Evolutionary conservation across 2,888 invertebrate genomes (phyloP).

Genomic region (Amphipyra berbera): DNA sequence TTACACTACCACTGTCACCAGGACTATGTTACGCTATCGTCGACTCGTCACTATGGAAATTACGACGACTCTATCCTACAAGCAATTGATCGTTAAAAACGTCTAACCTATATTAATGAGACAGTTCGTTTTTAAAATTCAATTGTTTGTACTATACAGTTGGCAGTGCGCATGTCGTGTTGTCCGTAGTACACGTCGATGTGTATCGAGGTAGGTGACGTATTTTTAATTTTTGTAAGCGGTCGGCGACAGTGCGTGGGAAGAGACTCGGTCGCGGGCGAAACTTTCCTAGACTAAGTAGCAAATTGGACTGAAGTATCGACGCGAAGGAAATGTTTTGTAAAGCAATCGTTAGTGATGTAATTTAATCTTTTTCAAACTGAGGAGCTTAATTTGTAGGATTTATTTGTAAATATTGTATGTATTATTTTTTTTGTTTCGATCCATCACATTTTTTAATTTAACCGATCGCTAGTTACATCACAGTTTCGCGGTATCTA

Average conservation of each 20-base stretch:
- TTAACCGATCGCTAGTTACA: slow-evolving; percentile 63
- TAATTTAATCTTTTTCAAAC: slow-evolving; percentile 79
- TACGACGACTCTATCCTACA: too few species aligned
- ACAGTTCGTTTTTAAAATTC: background rate
- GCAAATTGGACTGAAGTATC: slow-evolving; percentile 69
- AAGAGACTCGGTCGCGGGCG: slow-evolving; percentile 44
- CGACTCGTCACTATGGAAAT: too few species aligned
- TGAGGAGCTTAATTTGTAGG: slow-evolving; percentile 86
- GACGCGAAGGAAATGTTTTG: slow-evolving; percentile 64
- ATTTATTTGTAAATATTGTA: slow-evolving; percentile 88
- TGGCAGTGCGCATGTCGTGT: background rate
- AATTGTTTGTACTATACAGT: background rate
- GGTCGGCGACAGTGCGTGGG: slow-evolving; percentile 47
- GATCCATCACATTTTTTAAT: slow-evolving; percentile 73
- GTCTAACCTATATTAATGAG: too few species aligned
- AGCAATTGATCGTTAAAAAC: too few species aligned
- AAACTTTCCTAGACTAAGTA: slow-evolving; percentile 66
- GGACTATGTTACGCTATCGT: too few species aligned
- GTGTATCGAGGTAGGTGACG: slow-evolving; percentile 37
- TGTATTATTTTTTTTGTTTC: slow-evolving; percentile 73
- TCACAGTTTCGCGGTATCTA: slow-evolving; percentile 49
- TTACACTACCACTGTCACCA: too few species aligned
- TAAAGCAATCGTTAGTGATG: slow-evolving; percentile 78
- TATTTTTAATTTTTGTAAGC: slow-evolving; percentile 43
- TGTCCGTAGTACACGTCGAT: slow-evolving; percentile 2